Evolutionary conservation across 2,797 vertebrate genomes (phyloP), one percentile per base, ranked within the genome.

Genomic region (Acanthis flammea): DNA sequence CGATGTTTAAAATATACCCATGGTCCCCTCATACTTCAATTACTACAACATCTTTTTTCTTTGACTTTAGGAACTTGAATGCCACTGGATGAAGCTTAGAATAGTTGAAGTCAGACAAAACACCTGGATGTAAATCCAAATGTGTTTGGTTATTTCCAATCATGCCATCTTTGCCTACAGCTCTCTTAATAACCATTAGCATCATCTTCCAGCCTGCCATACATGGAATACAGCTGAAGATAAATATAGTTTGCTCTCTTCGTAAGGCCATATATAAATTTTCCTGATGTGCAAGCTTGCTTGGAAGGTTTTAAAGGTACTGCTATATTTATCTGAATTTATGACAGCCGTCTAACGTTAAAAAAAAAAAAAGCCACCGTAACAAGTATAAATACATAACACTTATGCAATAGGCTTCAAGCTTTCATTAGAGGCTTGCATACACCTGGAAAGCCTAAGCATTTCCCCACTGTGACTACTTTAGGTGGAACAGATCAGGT

Each of bases 401-500:
- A 54, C n/a, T 87, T 70, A 44, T 1, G 23, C 62, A 76, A 39
- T 0, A 45, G 51, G 24, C 30, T 39, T 31, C 17, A n/a, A 7
- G 41, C 33, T 89, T 79, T 48, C 77, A 7, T 35, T 4, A 61
- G 37, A 71, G 68, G 15, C 41, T n/a, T 60, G 31, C 19, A 13
- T 2, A 12, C n/a, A n/a, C 8, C 44, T 33, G 31, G 27, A 42
- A n/a, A 42, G 31, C 12, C 27, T 2, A 3, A 39, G 6, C 7
- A 7, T 4, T 48, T 28, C 30, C 18, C 14, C 33, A 2, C 14
- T 13, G 45, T 2, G 24, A 12, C 17, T 8, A 1, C 76, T 58
- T 4, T 0, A 10, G 33, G 33, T 10, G 2, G 2, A 24, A 3
- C 0, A 14, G 14, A 11, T 0, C 19, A 2, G 48, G 37, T 2